phyloP scores from a whole-genome alignment of 2,113 vertebrate genomes.

The Chaetodon auriga region DNA sequence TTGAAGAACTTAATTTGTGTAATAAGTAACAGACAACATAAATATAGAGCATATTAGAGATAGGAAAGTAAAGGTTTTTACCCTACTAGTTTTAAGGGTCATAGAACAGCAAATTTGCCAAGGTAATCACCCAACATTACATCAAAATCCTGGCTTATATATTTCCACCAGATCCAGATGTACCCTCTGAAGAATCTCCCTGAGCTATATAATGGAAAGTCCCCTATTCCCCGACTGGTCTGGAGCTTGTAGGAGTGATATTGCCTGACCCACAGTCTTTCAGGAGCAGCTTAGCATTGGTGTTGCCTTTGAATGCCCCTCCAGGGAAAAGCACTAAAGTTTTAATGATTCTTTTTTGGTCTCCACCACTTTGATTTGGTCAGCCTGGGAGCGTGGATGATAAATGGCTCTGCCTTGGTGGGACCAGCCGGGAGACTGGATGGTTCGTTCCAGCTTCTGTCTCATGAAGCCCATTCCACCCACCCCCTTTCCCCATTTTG shows the following conservation, averaged over 20 bases:
- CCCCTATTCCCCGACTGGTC: background rate
- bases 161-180: constrained; percentile 9
- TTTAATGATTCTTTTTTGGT: constrained; percentile 84
- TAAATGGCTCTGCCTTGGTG: constrained; percentile 80
- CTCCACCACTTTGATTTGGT: constrained; percentile 76
- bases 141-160: background rate
- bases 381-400: constrained; percentile 75
- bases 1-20: background rate
- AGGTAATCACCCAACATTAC: background rate
- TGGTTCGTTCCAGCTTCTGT: constrained; percentile 63
- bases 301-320: constrained; percentile 57
- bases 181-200: background rate
- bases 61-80: background rate
- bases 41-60: background rate
- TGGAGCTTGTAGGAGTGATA: constrained; percentile 25
- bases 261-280: constrained; percentile 47
- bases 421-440: constrained; percentile 65
- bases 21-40: background rate
- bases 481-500: constrained; percentile 24
- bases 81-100: background rate
- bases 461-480: constrained; percentile 33
- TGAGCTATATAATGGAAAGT: constrained; percentile 3
- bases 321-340: constrained; percentile 76
- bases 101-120: background rate
- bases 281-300: constrained; percentile 52